phyloP scores from a whole-genome alignment of 2,888 invertebrate genomes.

The Xestia ashworthii region DNA sequence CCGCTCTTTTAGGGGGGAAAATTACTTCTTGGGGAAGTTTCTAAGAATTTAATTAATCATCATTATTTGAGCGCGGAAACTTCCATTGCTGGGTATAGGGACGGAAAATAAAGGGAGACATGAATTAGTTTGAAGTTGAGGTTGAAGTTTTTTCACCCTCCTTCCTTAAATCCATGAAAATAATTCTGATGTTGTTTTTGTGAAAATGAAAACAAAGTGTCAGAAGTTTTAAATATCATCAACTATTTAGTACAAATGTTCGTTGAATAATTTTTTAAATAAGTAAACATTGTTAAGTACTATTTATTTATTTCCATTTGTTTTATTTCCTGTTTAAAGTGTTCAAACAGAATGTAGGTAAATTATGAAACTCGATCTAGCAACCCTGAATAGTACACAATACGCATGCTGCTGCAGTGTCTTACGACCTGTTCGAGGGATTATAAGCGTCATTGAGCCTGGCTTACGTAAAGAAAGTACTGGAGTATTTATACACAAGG shows the following conservation, averaged over 20 bases:
- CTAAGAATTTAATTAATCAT: neutral
- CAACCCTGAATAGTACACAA: slow-evolving; percentile 31
- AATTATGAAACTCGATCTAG: neutral
- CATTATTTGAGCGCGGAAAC: neutral
- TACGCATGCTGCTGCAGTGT: slow-evolving; percentile 44
- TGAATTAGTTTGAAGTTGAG: no score
- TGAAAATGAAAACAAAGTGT: no score
- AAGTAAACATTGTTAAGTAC: neutral
- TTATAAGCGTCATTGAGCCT: slow-evolving; percentile 19
- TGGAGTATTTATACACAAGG: neutral
- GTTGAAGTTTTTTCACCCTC: no score
- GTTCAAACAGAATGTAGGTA: neutral
- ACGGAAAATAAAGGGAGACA: no score
- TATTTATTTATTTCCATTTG: neutral
- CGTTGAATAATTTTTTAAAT: neutral
- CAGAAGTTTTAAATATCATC: neutral
- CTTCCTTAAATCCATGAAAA: no score
- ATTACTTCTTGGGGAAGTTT: neutral
- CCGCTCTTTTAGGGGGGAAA: neutral
- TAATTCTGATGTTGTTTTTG: no score
- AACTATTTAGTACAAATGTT: neutral
- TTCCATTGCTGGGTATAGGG: no score
- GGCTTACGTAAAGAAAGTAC: neutral
- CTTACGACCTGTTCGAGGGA: slow-evolving; percentile 20
- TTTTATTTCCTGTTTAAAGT: neutral